Evolutionary conservation across 2,113 vertebrate species (phyloP), one percentile per base, ranked within the genome.

Genomic region (human (Homo sapiens)): DNA sequence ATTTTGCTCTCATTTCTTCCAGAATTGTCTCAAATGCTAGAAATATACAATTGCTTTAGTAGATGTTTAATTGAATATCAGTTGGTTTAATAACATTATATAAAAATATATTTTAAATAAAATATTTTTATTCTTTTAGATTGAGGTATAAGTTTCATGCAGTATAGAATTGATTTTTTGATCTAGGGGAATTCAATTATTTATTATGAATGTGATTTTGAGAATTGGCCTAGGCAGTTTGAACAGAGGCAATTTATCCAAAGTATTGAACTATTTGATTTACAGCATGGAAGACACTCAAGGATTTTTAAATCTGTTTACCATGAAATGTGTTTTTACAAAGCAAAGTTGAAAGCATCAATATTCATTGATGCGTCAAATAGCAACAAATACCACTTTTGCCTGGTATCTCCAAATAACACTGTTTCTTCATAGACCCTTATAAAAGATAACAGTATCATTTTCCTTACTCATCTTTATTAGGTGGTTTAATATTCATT

Each of bases 191-290:
- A 93, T 95, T 94, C n/a, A 66, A 4, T 93, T 89, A 38, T 70
- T 90, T 48, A 3, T 73, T 90, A 61, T 78, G 92, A 79, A 84
- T 38, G 2, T 50, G 70, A 59, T 32, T 92, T 90, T 45, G 25
- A 97, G 52, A 70, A 96, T 50, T 95, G 72, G 20, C 6, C 25
- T 85, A 85, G 88, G 96, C n/a, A 84, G 66, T 93, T 73, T 93
- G 81, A 93, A 10, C 55, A 90, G 70, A 48, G 45, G n/a, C 76
- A 78, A 3, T 96, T 87, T 95, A 88, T 87, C 68, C 20, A 45
- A 35, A 70, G 38, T 75, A 79, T 76, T 76, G 55, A 87, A 43
- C n/a, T 45, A 18, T 91, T 87, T 45, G 79, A 81, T 92, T 93
- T 97, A 50, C 3, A 96, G 52, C 61, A n/a, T 70, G 18, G 30